Base-by-base conservation (phyloP, 2,113 vertebrate genomes). In the Vimba vimba region DNA sequence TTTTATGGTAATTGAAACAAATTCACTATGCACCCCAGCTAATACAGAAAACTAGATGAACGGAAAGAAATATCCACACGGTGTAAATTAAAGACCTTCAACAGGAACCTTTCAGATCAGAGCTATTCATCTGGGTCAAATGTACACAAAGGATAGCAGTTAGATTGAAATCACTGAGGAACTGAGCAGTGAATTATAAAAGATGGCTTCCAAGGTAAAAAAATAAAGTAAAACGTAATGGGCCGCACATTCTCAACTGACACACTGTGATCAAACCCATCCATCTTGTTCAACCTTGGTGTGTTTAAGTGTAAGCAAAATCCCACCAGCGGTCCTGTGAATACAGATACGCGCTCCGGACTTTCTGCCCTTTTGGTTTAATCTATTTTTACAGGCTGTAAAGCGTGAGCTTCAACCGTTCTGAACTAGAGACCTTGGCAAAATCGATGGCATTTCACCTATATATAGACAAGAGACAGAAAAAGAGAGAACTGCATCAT, bases 191-290 rank as follows among this genome's bases (percentile, higher is more conserved):
- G 27, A 57, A 75, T 69, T 75, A 60, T 25, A 82, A 57, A 47
- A 59, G 43, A 19, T 33, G 87, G 30, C 47, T 45, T 59, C 71
- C 66, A 36, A 79, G 36, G 64, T 83, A 55, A 86, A 25, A 25
- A 39, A 55, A 66, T 36, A 47, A 71, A 39, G 66, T 73, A 50
- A 55, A 73, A 82, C 23, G 71, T 12, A 19, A 84, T 43, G n/a
- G 84, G 57, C 33, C 59, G 66, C 30, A 27, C 36, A 80, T 66
- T 50, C 39, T 52, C 25, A 33, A 36, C 30, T n/a, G 30, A n/a
- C 66, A 55, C 81, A 19, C 43, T 21, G 19, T 57, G 66, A 83
- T 83, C 81, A 83, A 43, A 83, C 27, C 21, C 64, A 83, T 83
- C 66, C 66, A 73, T 83, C 81, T 57, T 19, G 10, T 33, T 73